Evolutionary conservation across 2,113 vertebrate species (phyloP).

Genomic region (Marmota monax): DNA sequence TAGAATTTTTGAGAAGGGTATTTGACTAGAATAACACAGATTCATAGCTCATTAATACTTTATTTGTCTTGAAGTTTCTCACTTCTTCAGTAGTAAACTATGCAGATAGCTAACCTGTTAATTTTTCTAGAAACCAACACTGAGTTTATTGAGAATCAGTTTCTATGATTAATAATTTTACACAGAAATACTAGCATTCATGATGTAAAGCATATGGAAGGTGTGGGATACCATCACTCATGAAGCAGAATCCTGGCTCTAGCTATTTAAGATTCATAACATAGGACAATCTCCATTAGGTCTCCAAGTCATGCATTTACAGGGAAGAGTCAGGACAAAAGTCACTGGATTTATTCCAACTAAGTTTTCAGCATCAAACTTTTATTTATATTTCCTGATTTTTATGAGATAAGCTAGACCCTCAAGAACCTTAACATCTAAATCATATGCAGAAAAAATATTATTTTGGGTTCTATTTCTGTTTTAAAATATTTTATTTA

Average conservation of each 20-base stretch:
- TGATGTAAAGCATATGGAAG: too few relatives aligned
- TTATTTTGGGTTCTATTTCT: not conserved
- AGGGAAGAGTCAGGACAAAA: not conserved
- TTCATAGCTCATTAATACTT: not conserved
- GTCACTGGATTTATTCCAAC: not conserved
- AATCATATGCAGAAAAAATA: not conserved
- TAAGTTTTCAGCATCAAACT: not conserved
- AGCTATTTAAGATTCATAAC: not conserved
- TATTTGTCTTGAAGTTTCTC: not conserved
- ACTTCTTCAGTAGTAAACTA: not conserved
- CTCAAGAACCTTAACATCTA: not conserved
- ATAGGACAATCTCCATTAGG: not conserved
- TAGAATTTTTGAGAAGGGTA: not conserved
- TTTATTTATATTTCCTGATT: not conserved
- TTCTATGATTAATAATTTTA: not conserved
- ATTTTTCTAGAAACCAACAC: constrained; percentile 4
- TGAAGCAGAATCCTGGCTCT: not conserved
- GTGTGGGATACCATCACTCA: too few relatives aligned
- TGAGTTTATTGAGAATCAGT: not conserved
- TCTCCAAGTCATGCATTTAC: not conserved
- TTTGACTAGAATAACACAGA: not conserved
- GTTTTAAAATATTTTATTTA: too few relatives aligned
- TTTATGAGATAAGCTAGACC: not conserved
- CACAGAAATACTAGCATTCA: not conserved
- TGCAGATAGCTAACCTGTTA: not conserved